phyloP scores from a whole-genome alignment of 2,797 vertebrate genomes.

The Podargus strigoides region DNA sequence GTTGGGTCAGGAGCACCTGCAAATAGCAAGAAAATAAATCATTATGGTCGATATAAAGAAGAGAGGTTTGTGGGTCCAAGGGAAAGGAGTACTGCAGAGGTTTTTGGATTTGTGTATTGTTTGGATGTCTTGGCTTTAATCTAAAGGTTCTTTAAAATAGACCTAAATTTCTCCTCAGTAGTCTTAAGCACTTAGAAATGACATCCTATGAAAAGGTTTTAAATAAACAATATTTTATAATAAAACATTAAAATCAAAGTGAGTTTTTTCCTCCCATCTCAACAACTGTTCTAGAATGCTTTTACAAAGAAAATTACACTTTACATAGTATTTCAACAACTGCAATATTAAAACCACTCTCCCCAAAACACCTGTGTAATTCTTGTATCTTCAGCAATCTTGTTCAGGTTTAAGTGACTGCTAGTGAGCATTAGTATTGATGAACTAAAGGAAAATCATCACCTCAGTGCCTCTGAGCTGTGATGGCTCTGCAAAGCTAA shows the following conservation, averaged over 20 bases:
- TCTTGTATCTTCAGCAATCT: background rate
- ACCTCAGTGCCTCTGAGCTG: background rate
- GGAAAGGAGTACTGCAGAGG: background rate
- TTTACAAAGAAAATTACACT: background rate
- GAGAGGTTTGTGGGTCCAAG: background rate
- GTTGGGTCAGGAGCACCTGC: slow-evolving; percentile 94
- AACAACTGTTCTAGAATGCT: background rate
- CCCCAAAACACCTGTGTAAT: background rate
- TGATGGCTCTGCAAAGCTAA: background rate
- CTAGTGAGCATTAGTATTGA: background rate
- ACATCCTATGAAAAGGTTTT: background rate
- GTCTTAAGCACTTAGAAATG: background rate
- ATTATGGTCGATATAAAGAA: background rate
- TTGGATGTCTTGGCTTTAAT: background rate
- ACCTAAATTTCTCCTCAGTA: background rate
- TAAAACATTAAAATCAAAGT: background rate
- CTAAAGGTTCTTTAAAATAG: background rate
- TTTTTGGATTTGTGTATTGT: background rate
- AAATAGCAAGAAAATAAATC: slow-evolving; percentile 37
- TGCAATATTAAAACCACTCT: background rate
- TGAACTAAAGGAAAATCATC: background rate
- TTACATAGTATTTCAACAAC: background rate
- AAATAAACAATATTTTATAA: background rate
- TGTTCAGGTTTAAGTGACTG: background rate
- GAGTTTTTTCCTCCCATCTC: background rate